Conservation (phyloP, 2,888 invertebrate genomes). For the Eilema griseolum region DNA sequence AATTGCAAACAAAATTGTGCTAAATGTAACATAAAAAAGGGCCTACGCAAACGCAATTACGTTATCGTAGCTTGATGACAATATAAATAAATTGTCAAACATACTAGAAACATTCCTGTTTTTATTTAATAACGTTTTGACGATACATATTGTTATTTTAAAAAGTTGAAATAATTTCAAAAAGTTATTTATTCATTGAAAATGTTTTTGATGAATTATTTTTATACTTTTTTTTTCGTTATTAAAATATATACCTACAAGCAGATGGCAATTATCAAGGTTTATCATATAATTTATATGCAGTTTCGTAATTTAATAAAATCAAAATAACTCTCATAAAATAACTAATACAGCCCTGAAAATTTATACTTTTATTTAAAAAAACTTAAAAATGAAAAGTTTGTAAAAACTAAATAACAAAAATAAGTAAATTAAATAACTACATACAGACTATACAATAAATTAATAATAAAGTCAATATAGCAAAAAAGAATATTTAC, state of each 20-base stretch:
- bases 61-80: background rate
- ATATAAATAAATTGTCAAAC: background rate
- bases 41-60: background rate
- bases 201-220: background rate
- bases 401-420: background rate
- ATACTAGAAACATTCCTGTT: background rate
- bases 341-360: too few relatives aligned
- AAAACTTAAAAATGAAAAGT: too few relatives aligned
- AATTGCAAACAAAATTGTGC: background rate
- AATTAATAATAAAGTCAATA: background rate
- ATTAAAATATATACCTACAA: too few relatives aligned
- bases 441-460: background rate
- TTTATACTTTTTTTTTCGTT: too few relatives aligned
- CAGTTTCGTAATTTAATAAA: too few relatives aligned
- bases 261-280: too few relatives aligned
- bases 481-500: conserved; percentile 38
- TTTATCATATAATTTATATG: too few relatives aligned
- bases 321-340: too few relatives aligned
- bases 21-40: background rate
- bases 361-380: too few relatives aligned
- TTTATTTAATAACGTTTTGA: background rate
- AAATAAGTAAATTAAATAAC: background rate
- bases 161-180: background rate
- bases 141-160: background rate
- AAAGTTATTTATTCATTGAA: background rate